Evolutionary conservation across 1,140 invertebrate species (phyloP).

Genomic region (Meloidogyne floridensis): DNA sequence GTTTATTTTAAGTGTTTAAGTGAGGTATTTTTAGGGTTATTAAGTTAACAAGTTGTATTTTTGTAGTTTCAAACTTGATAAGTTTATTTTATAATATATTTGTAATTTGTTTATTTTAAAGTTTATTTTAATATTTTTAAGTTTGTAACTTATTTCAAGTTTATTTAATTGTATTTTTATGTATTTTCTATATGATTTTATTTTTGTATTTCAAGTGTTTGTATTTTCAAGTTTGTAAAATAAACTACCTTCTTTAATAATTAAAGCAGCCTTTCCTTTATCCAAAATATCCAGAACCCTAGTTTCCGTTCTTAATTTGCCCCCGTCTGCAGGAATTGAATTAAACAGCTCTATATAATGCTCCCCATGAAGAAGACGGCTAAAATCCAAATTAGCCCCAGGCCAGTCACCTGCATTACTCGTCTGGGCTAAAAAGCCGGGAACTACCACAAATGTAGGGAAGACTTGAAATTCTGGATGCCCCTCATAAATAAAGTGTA

Average conservation of each 20-base stretch:
- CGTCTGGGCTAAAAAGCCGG: constrained; percentile 70
- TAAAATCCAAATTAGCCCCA: constrained; percentile 46
- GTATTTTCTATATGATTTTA: too few species aligned
- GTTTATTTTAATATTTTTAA: too few species aligned
- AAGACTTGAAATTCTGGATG: constrained; percentile 78
- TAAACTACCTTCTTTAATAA: constrained; percentile 42
- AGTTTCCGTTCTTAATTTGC: constrained; percentile 26
- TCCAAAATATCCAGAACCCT: constrained; percentile 48
- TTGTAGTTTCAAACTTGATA: too few species aligned
- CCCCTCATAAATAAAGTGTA: constrained; percentile 85
- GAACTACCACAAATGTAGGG: constrained; percentile 83
- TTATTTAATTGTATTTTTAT: too few species aligned
- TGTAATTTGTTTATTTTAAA: too few species aligned
- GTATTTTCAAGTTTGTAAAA: constrained; percentile 11
- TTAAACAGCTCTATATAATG: constrained; percentile 51
- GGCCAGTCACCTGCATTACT: constrained; percentile 18
- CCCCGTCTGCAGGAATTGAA: constrained; percentile 47
- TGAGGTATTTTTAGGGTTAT: too few species aligned
- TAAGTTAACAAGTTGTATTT: too few species aligned
- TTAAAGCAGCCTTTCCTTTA: constrained; percentile 49
- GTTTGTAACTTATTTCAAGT: too few species aligned
- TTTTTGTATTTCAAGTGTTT: too few species aligned
- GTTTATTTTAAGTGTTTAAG: too few species aligned
- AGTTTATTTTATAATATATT: too few species aligned
- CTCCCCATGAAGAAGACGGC: constrained; percentile 48